Evolutionary conservation across 1,140 invertebrate genomes (phyloP).

Genomic region (Macrotrachela quadricornifera): DNA sequence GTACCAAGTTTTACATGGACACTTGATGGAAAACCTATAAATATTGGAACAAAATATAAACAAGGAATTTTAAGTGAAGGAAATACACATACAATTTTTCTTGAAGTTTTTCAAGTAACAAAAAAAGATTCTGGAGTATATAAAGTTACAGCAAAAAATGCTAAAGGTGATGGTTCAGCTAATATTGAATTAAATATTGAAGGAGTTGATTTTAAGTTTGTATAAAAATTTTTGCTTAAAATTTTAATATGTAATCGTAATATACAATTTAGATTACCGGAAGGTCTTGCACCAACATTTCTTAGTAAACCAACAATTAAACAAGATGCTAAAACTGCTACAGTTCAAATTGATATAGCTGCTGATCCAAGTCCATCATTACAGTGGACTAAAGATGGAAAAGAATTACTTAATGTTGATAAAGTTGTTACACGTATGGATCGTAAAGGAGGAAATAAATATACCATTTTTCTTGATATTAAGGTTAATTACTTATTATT

Average conservation of each 20-base stretch:
- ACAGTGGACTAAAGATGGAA: constrained; percentile 1
- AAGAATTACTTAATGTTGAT: constrained; percentile 3
- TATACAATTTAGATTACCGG: constrained; percentile 78
- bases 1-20: constrained; percentile 84
- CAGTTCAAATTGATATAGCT: background rate
- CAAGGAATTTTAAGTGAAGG: constrained; percentile 30
- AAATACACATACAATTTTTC: constrained; percentile 63
- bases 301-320: constrained; percentile 75
- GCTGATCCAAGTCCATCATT: constrained; percentile 6
- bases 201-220: background rate
- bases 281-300: constrained; percentile 80
- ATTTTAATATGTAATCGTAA: too few relatives aligned
- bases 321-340: constrained; percentile 57
- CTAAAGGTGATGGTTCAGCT: constrained; percentile 75
- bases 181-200: constrained; percentile 69
- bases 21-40: constrained; percentile 55
- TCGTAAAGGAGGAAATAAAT: background rate
- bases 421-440: constrained; percentile 4
- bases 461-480: constrained; percentile 4
- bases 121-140: constrained; percentile 72
- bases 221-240: background rate
- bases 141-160: constrained; percentile 71
- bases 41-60: constrained; percentile 33
- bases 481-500: background rate
- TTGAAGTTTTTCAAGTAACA: constrained; percentile 74